These are phyloP conservation scores for Boloria selene DNA, from an alignment of 2,888 invertebrate genomes.

Conservation along the genomic window DNA sequence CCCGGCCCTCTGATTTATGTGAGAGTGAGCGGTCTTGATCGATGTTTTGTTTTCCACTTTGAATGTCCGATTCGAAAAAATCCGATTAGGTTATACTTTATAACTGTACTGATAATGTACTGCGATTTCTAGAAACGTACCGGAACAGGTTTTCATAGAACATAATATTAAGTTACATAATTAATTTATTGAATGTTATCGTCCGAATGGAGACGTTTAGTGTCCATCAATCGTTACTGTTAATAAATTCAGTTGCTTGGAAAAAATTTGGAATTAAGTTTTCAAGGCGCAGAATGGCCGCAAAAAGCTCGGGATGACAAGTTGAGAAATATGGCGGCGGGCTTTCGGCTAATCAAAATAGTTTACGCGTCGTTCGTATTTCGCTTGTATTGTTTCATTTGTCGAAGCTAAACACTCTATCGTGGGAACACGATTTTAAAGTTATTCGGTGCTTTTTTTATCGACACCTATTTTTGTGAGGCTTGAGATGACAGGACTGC, in stretches of 20 bases:
- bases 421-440: constrained; percentile 43
- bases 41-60: constrained; percentile 78
- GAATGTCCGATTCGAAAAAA: constrained; percentile 66
- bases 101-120: constrained; percentile 68
- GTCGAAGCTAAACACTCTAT: constrained; percentile 40
- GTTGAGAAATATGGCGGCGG: constrained; percentile 73
- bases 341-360: constrained; percentile 81
- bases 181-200: constrained; percentile 55
- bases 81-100: constrained; percentile 65
- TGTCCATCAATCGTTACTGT: not conserved
- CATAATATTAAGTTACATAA: constrained; percentile 66
- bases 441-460: constrained; percentile 34
- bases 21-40: constrained; percentile 81
- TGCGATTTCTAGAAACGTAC: constrained; percentile 67
- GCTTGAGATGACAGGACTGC: constrained; percentile 27
- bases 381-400: constrained; percentile 50
- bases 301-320: constrained; percentile 75
- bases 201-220: constrained; percentile 14
- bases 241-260: constrained; percentile 68
- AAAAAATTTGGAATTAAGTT: constrained; percentile 74
- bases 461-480: constrained; percentile 45
- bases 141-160: constrained; percentile 48
- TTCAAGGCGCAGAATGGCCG: constrained; percentile 69
- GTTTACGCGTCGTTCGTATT: constrained; percentile 71
- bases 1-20: constrained; percentile 79